phyloP scores from a whole-genome alignment of 92 coral and sea anemone species.

The Epizoanthus fatuus region DNA sequence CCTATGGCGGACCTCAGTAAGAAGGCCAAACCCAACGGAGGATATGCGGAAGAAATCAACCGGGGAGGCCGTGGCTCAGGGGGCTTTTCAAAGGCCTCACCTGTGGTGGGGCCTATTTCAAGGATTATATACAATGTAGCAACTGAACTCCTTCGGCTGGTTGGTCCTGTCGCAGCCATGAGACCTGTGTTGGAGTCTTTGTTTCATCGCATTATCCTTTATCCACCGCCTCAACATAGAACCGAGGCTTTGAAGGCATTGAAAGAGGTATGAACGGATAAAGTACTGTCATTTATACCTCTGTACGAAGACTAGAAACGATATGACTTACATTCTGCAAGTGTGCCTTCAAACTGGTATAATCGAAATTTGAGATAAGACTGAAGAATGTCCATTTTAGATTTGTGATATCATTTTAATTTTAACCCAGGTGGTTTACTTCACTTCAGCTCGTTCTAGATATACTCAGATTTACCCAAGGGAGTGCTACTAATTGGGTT shows the following conservation, averaged over 20 bases:
- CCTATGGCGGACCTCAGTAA: conserved; percentile 93
- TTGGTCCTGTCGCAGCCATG: conserved; percentile 97
- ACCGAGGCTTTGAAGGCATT: conserved; percentile 95
- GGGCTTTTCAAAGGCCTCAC: conserved; percentile 87
- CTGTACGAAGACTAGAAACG: too few species aligned
- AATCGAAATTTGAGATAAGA: too few species aligned
- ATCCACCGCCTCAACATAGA: conserved; percentile 97
- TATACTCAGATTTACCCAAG: too few species aligned
- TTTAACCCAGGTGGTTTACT: too few species aligned
- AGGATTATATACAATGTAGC: conserved; percentile 97
- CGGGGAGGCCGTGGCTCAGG: conserved; percentile 98
- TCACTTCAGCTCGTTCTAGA: too few species aligned
- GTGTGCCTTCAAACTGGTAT: too few species aligned
- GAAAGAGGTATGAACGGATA: conserved; percentile 84
- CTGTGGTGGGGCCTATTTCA: conserved; percentile 89
- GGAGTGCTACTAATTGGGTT: too few species aligned
- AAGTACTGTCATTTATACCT: too few species aligned
- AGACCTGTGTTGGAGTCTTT: conserved; percentile 97
- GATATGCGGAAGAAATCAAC: conserved; percentile 91
- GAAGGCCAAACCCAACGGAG: conserved; percentile 73
- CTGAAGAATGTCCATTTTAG: too few species aligned
- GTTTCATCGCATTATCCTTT: conserved; percentile 96
- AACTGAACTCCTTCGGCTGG: conserved; percentile 93
- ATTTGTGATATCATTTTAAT: too few species aligned
- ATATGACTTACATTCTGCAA: too few species aligned